These are phyloP conservation scores for Macrotis lagotis DNA, from an alignment of 2,113 vertebrate species.

Conservation along the genomic window DNA sequence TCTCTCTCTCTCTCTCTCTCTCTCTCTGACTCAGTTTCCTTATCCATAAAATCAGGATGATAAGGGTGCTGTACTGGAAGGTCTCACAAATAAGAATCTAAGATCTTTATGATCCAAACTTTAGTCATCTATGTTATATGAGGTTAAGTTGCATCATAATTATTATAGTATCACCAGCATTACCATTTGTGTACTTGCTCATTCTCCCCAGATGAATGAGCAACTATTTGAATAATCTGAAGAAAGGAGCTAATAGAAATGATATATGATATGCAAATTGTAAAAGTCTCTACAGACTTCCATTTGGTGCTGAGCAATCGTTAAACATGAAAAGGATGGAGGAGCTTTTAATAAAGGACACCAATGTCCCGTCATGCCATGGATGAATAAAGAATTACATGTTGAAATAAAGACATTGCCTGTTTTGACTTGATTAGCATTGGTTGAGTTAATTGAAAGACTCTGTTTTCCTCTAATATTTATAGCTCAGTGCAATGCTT, in stretches of 20 bases:
- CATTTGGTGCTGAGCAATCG: slow-evolving; percentile 28
- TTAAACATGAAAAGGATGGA: slow-evolving; percentile 37
- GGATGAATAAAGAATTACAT: slow-evolving; percentile 58
- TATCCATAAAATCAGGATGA: background rate
- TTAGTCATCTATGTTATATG: background rate
- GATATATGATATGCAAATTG: slow-evolving; percentile 43
- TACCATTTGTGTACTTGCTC: background rate
- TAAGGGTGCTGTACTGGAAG: background rate
- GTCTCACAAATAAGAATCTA: background rate
- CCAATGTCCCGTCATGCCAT: slow-evolving; percentile 49
- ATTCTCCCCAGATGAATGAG: fast-evolving
- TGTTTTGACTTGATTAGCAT: slow-evolving; percentile 65
- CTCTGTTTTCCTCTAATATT: slow-evolving; percentile 51
- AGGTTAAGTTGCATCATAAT: background rate
- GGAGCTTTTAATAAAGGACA: slow-evolving; percentile 56
- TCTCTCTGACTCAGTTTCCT: background rate
- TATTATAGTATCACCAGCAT: background rate
- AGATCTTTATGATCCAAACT: background rate
- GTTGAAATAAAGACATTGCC: slow-evolving; percentile 61
- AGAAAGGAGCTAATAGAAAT: slow-evolving; percentile 50
- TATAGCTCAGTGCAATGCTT: slow-evolving; percentile 50
- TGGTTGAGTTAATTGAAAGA: slow-evolving; percentile 67
- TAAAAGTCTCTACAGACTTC: background rate
- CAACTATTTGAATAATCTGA: slow-evolving; percentile 13
- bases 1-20: background rate